phyloP scores from a whole-genome alignment of 2,888 invertebrate species.

The Epistrophe eligans region DNA sequence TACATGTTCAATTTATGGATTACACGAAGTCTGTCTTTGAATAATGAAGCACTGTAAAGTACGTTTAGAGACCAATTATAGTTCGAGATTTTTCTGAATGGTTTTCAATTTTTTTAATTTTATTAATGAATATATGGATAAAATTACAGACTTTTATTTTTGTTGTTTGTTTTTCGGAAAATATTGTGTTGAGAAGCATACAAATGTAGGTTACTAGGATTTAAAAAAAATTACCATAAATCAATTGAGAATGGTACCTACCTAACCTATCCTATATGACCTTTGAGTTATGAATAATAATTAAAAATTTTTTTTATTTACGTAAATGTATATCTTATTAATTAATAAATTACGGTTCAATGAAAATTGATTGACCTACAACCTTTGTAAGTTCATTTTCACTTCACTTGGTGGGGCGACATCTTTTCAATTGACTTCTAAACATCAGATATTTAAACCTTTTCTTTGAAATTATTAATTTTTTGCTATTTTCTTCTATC shows the following conservation, averaged over 20 bases:
- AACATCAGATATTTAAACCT: no score
- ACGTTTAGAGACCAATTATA: slow-evolving; percentile 45
- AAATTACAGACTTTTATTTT: background rate
- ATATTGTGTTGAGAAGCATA: background rate
- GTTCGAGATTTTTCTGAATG: slow-evolving; percentile 48
- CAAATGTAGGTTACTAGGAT: background rate
- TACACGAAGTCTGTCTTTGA: background rate
- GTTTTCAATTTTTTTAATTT: slow-evolving; percentile 42
- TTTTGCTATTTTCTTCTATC: no score
- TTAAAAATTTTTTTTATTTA: background rate
- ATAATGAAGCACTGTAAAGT: slow-evolving; percentile 24
- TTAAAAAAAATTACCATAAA: background rate
- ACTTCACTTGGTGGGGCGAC: no score
- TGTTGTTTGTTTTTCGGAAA: background rate
- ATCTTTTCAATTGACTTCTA: no score
- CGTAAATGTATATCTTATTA: no score
- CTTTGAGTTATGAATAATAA: background rate
- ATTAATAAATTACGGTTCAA: no score
- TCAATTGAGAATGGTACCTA: background rate
- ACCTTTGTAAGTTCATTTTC: no score
- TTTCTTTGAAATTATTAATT: no score
- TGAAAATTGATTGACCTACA: no score
- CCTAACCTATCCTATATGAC: background rate
- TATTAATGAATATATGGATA: background rate
- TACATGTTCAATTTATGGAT: background rate